These are phyloP conservation scores for Bubo blakistoni DNA, from an alignment of 2,113 vertebrate genomes.

Conservation along the genomic window DNA sequence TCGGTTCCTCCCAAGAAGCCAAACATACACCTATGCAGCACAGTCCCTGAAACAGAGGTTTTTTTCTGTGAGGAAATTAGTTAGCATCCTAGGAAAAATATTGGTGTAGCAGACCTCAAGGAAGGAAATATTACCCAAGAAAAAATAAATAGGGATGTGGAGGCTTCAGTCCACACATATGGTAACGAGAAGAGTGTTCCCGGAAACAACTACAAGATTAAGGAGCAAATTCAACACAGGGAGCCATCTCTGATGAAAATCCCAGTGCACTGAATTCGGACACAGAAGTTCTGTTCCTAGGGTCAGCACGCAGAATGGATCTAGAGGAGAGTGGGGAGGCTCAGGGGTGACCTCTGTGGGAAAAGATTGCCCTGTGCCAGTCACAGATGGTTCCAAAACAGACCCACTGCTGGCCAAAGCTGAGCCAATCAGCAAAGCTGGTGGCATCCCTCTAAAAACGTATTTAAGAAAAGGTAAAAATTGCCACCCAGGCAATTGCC, in stretches of 20 bases:
- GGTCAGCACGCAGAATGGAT: too few species aligned
- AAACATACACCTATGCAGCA: neutral
- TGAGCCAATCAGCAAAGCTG: neutral
- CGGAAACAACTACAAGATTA: neutral
- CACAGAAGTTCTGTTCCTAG: too few species aligned
- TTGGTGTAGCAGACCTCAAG: neutral
- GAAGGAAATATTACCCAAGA: neutral
- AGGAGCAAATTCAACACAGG: neutral
- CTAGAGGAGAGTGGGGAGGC: neutral
- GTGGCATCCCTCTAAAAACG: neutral
- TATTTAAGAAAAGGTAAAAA: neutral
- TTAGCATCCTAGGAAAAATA: neutral
- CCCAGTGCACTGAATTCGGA: too few species aligned
- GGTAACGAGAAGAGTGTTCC: neutral
- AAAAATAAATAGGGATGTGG: neutral
- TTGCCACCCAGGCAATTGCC: neutral
- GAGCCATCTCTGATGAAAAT: too few species aligned
- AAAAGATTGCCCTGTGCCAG: neutral
- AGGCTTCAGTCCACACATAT: neutral
- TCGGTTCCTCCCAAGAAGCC: neutral
- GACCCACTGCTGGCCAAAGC: neutral
- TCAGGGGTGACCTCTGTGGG: neutral
- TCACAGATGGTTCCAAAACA: neutral
- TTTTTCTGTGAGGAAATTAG: neutral
- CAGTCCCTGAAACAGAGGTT: neutral